Evolutionary conservation across 2,113 vertebrate genomes (phyloP).

Genomic region (Apus apus): DNA sequence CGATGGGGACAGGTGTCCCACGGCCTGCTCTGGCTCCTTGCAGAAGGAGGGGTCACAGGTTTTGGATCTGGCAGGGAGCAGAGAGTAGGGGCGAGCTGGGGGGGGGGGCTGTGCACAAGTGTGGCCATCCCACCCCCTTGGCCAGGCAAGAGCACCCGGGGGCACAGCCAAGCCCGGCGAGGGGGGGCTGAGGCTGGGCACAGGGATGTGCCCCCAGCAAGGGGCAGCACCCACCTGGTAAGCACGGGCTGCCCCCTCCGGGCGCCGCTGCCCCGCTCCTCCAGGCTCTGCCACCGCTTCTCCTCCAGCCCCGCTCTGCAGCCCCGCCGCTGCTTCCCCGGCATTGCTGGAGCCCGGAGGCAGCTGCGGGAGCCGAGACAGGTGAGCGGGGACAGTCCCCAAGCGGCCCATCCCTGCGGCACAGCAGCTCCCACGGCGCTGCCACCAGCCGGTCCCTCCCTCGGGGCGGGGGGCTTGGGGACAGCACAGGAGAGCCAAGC

Average conservation of each 20-base stretch:
- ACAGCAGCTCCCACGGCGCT: accelerated
- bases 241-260: background rate
- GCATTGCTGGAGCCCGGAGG: background rate
- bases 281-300: slow-evolving; percentile 81
- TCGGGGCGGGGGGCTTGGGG: background rate
- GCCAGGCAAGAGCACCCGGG: too few species aligned
- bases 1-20: accelerated
- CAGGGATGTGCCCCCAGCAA: background rate
- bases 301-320: slow-evolving; percentile 52
- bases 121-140: too few species aligned
- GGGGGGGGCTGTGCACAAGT: accelerated
- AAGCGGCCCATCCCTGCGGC: background rate
- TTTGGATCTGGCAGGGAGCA: slow-evolving; percentile 6
- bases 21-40: background rate
- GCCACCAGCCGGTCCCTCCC: background rate
- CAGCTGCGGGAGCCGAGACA: background rate
- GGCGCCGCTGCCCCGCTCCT: slow-evolving; percentile 43
- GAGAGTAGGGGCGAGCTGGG: background rate
- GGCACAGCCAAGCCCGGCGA: too few species aligned
- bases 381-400: background rate
- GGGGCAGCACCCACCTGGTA: background rate
- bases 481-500: background rate
- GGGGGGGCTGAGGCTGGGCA: slow-evolving; percentile 12
- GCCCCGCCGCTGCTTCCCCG: slow-evolving; percentile 67
- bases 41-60: slow-evolving; percentile 14